Base-by-base conservation (phyloP, 2,113 vertebrate genomes). In the Odontesthes bonariensis region DNA sequence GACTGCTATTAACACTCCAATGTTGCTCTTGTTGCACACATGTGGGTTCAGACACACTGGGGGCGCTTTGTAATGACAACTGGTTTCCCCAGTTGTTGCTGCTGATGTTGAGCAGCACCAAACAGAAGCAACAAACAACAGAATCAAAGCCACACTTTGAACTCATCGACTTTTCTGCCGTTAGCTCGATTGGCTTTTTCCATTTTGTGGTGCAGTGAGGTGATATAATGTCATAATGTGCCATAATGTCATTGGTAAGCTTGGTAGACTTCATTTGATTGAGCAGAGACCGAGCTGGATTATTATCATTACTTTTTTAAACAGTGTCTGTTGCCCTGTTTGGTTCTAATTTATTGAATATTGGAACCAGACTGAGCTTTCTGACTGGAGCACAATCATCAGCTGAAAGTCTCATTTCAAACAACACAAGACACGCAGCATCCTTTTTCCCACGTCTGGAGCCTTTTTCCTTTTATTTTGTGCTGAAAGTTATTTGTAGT, bases 11-110 rank as follows among this genome's bases (percentile, higher is more conserved):
- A 64, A 79, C 51, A 59, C 20, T 57, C 58, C 69, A 77, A 86
- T 17, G 10, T 71, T 88, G 79, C 65, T 60, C 69, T 85, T 17
- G 10, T 71, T 88, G 79, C 65, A 63, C 69, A 68, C 86, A 81
- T 77, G 71, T 86, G 86, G 47, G 79, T 85, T 82, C 40, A 75
- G 69, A 77, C 75, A 69, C 61, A 67, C 69, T 65, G 42, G 47
- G 76, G 63, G n/a, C 51, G 6, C 47, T 27, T 69, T 54, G 56
- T 19, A 59, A 59, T 49, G 70, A 58, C 20, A 12, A 56, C 47
- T 19, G 3, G n/a, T 69, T 76, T 67, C 57, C 23, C 53, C 27
- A 73, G 32, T 63, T 76, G 31, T 63, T 79, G 42, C 54, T 44
- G 20, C 58, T 60, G 54, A 60, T 73, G 67, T 83, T 81, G n/a